Base-by-base conservation (phyloP, 2,113 vertebrate species). In the Sciurus niger region DNA sequence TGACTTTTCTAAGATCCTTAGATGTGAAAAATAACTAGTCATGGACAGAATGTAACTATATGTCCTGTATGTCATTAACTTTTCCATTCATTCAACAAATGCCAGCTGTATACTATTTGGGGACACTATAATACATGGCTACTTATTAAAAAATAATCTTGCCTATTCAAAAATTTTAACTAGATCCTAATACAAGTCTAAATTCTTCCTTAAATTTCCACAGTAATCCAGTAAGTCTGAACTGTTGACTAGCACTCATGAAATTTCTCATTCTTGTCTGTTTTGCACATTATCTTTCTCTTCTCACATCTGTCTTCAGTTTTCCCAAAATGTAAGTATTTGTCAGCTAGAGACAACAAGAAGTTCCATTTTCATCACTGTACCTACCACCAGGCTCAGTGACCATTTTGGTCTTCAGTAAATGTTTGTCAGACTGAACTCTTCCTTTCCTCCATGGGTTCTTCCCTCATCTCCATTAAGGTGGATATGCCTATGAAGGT, bases 101-200 rank as follows among this genome's bases (percentile, higher is more conserved):
- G 92, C 32, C n/a, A 92, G 34, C 67, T 72, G 22, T 65, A 22
- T 53, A 32, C 22, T 73, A 76, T 76, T 85, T 73, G 0, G 22
- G 43, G 32, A 82, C 73, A 89, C 43, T 43, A 32, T 43, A 40
- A 51, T 82, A 85, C 34, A 63, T 73, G 2, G 22, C n/a, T 94
- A 79, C 40, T 76, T 53, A 70, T 53, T 96, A 46, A 77, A 92
- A 89, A 94, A 6, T 90, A 88, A 92, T 37, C n/a, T 85, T 73
- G 8, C 20, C 34, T 72, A 55, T 83, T 83, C 32, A 78, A 55
- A 82, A 63, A 65, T 43, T 82, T 79, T 83, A 70, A 82, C 24
- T 37, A 72, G 16, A 74, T 92, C 9, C 37, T 65, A 79, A 92
- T 65, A 13, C 8, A 86, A 84, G 25, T 84, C 14, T 67, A 93